These are phyloP conservation scores for Columba janthina DNA, from an alignment of 2,113 vertebrate species.

Conservation along the genomic window DNA sequence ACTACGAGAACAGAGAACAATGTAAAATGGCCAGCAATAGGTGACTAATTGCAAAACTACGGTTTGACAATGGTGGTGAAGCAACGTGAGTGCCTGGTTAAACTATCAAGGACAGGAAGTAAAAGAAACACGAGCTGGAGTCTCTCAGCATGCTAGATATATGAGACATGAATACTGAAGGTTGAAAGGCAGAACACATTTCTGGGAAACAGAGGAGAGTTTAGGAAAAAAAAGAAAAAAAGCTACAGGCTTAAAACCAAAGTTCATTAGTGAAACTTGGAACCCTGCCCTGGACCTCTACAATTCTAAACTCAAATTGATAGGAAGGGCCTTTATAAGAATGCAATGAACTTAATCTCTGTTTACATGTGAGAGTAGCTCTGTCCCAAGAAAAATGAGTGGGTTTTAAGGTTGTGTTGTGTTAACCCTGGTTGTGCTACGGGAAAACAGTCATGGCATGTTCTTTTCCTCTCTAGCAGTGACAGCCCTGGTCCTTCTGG, in stretches of 20 bases:
- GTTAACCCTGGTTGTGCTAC: not conserved
- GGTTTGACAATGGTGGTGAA: rapidly evolving
- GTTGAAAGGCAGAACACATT: not conserved
- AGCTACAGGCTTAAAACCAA: not conserved
- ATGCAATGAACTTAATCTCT: not conserved
- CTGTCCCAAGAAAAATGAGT: not conserved
- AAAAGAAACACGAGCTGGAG: not conserved
- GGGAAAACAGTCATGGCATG: not conserved
- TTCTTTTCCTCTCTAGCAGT: not conserved
- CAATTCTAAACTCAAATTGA: not conserved
- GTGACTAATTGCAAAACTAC: not conserved
- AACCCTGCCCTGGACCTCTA: not conserved
- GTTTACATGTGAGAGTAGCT: not conserved
- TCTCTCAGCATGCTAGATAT: not conserved
- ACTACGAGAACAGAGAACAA: not conserved
- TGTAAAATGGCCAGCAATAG: not conserved
- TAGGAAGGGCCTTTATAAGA: not conserved
- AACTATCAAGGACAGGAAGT: not conserved
- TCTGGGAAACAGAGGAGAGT: constrained; percentile 37
- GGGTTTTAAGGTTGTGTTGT: not conserved
- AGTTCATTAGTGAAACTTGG: constrained; percentile 5
- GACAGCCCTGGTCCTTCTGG: not conserved
- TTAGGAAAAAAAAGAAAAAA: not conserved
- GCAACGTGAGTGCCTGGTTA: not conserved
- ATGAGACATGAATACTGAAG: not conserved